A percentile compares a stretch with the other conserved stretches of the same genome.
phyloP scores from a whole-genome alignment of 1,140 invertebrate genomes.

The Caenorhabditis remanei region DNA sequence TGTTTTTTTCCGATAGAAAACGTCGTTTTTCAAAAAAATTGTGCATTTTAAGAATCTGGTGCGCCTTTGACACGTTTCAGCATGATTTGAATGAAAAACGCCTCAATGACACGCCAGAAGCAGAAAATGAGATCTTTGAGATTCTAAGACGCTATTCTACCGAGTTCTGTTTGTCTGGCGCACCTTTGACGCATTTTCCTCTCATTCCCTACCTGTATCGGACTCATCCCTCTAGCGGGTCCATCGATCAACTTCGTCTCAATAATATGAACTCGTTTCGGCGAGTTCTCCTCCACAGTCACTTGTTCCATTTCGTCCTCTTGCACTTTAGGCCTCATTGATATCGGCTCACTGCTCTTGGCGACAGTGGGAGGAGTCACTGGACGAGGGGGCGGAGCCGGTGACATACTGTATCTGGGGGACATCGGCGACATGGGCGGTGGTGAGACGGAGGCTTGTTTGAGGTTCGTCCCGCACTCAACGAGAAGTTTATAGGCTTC shows the following conservation, averaged over 20 bases:
- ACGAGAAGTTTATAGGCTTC: constrained; percentile 76
- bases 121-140: too few species aligned
- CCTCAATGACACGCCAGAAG: too few species aligned
- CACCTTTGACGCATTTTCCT: too few species aligned
- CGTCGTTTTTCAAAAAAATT: too few species aligned
- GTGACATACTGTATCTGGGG: constrained; percentile 18
- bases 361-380: constrained; percentile 18
- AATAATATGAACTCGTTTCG: constrained; percentile 61
- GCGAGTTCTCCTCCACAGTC: constrained; percentile 41
- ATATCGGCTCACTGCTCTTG: not conserved
- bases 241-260: constrained; percentile 57
- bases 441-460: constrained; percentile 60
- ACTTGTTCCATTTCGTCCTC: constrained; percentile 27
- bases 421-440: not conserved
- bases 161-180: too few species aligned
- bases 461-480: constrained; percentile 72
- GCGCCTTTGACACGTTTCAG: too few species aligned
- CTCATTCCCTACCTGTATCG: not conserved
- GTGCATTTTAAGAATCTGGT: too few species aligned
- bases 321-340: not conserved
- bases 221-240: constrained; percentile 47
- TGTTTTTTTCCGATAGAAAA: too few species aligned
- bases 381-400: constrained; percentile 6
- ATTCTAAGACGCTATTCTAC: too few species aligned
- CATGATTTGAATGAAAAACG: too few species aligned